Base-by-base conservation (phyloP, 2,888 invertebrate species). In the Sylvicola cinctus region DNA sequence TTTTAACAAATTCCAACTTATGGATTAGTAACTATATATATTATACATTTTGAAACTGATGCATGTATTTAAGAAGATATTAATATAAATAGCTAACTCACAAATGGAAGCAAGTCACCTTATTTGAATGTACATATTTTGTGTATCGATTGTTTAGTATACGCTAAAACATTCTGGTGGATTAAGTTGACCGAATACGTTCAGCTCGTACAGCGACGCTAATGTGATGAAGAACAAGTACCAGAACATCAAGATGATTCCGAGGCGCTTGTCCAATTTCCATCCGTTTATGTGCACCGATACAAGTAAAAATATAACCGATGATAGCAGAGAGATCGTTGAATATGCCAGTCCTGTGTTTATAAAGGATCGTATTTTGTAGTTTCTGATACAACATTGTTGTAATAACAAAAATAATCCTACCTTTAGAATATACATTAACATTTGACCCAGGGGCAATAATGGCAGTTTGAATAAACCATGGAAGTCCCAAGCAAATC, bases 261-360 rank as follows among this genome's bases (percentile, higher is more conserved):
- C 93, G 54, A 79, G 83, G 49, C 76, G 78, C 52, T 80, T 76
- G 59, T 90, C 88, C 49, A 95, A 62, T 51, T 87, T 87, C 93
- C 93, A 95, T 38, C 87, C 84, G 58, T 93, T 93, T 44, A 83
- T 64, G 60, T 93, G 91, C 2, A 87, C 88, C n/a, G 87, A 83
- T 3, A 81, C 63, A 32, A 95, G 71, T 42, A 95, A 65, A 60
- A 93, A 87, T 37, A 88, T 63, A 25, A 95, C 90, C 28, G 93
- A 93, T 13, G 88, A 85, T 45, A 95, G 69, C 16, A 93, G 67
- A 1, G 90, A 90, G n/a, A 93, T 58, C 1, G 91, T 88, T 1
- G 91, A 90, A 54, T 95, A 95, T 28, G 80, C 71, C 43, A 93
- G 61, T 50, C 90, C 91, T 91, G 60, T 33, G 56, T 54, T 42